These are phyloP conservation scores for Coracias cyanogaster DNA, from an alignment of 2,797 vertebrate genomes.

Conservation along the genomic window DNA sequence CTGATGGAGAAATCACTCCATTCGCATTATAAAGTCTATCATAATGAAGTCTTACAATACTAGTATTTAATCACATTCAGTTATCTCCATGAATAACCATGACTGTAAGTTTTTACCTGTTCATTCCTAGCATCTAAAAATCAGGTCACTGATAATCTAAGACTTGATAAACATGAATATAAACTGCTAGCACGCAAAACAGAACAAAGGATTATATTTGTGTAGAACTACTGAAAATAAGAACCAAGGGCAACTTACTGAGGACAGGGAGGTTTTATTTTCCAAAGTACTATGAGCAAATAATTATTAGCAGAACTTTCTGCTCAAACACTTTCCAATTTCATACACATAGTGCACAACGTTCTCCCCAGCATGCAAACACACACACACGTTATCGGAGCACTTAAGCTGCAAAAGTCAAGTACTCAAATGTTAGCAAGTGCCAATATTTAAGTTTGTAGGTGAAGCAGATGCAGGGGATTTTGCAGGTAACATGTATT, in stretches of 20 bases:
- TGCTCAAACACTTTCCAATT: neutral
- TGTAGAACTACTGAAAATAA: neutral
- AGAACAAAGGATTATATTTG: neutral
- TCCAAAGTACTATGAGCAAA: neutral
- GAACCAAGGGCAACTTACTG: neutral
- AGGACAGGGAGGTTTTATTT: neutral
- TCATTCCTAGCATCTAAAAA: neutral
- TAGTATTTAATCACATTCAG: neutral
- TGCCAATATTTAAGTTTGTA: neutral
- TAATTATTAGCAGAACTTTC: neutral
- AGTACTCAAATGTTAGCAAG: neutral
- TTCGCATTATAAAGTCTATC: neutral
- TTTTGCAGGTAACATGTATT: accelerated
- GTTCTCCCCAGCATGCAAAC: neutral
- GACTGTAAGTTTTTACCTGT: neutral
- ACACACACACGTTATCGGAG: neutral
- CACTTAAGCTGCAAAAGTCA: neutral
- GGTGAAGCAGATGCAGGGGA: neutral
- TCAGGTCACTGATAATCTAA: neutral
- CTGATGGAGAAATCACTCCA: neutral
- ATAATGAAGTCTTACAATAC: neutral
- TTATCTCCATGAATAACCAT: neutral
- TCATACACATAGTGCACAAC: neutral
- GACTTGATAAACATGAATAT: neutral
- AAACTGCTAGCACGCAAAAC: neutral